Conservation (phyloP, 2,113 vertebrate species). For the Myiozetetes cayanensis region DNA sequence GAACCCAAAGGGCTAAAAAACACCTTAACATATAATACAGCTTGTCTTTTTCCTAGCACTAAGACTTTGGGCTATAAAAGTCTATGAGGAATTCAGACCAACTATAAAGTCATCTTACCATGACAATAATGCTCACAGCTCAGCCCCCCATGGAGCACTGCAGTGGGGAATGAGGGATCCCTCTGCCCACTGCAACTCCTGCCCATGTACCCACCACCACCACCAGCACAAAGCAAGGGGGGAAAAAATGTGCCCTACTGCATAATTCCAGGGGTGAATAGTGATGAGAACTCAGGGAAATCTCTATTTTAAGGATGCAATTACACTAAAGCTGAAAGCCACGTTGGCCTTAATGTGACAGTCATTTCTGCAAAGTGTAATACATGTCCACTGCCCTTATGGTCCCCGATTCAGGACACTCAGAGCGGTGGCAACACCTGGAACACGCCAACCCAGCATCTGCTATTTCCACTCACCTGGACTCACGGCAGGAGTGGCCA, state of each 20-base stretch:
- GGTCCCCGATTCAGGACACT: not conserved
- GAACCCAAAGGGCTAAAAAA: not conserved
- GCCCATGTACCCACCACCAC: not conserved
- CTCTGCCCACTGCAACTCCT: too few relatives aligned
- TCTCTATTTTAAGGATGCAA: not conserved
- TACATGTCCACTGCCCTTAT: rapidly evolving
- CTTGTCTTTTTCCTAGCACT: not conserved
- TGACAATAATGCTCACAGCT: not conserved
- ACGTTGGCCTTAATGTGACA: not conserved
- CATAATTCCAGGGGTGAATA: not conserved
- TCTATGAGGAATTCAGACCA: not conserved
- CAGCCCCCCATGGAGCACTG: not conserved
- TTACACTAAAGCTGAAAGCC: not conserved
- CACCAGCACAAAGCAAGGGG: not conserved
- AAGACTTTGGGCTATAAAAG: not conserved
- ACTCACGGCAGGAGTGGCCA: not conserved
- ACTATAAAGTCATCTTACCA: not conserved
- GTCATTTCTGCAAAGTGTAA: not conserved
- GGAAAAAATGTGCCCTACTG: rapidly evolving
- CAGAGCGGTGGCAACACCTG: not conserved
- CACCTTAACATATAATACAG: not conserved
- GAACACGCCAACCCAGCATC: rapidly evolving
- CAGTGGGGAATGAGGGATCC: not conserved
- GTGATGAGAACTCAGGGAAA: rapidly evolving
- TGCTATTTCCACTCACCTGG: not conserved